These are phyloP conservation scores for Chloropsis hardwickii DNA, from an alignment of 2,113 vertebrate genomes.

Conservation along the genomic window DNA sequence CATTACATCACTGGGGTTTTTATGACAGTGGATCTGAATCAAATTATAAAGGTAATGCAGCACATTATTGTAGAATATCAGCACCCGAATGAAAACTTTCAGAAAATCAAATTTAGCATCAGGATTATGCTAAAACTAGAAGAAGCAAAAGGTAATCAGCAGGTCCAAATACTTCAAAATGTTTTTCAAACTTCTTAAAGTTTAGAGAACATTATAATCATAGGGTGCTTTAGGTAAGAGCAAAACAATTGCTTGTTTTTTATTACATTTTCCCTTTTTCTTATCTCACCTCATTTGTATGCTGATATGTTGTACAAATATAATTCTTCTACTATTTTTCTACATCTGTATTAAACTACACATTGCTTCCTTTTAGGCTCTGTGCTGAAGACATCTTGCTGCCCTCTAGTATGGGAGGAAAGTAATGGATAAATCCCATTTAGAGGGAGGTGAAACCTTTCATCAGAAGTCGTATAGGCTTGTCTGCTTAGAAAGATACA, in stretches of 20 bases:
- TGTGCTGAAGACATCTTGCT: not conserved
- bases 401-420: not conserved
- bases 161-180: not conserved
- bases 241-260: not conserved
- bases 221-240: fast-evolving
- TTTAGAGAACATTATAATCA: not conserved
- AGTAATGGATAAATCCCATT: not conserved
- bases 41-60: not conserved
- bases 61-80: not conserved
- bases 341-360: not conserved
- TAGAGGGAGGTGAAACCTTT: not conserved
- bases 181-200: not conserved
- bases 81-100: not conserved
- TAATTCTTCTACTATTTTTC: not conserved
- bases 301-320: not conserved
- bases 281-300: not conserved
- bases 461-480: not conserved
- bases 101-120: not conserved
- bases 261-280: not conserved
- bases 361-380: not conserved
- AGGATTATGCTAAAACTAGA: not conserved
- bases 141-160: not conserved
- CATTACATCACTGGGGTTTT: not conserved
- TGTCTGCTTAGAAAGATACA: not conserved
- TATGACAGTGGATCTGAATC: not conserved